These are phyloP conservation scores for Premnoplex brunnescens DNA, from an alignment of 2,797 vertebrate species.

Conservation along the genomic window DNA sequence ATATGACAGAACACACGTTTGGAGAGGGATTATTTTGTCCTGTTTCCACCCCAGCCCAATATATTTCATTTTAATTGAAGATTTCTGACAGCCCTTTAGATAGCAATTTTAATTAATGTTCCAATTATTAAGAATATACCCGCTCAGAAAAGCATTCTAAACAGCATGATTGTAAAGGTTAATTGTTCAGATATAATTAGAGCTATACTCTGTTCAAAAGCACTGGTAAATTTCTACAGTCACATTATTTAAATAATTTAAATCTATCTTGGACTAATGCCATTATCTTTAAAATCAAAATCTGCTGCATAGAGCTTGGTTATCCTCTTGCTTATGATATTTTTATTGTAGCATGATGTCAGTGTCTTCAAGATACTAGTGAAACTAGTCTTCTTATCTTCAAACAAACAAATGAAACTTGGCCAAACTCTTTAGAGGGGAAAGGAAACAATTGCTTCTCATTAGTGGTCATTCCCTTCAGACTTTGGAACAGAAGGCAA, in stretches of 20 bases:
- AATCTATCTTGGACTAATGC: background rate
- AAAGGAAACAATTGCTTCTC: background rate
- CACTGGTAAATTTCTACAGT: background rate
- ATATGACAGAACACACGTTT: background rate
- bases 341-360: background rate
- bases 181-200: slow-evolving; percentile 40
- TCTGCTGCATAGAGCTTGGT: background rate
- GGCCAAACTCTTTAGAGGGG: background rate
- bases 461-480: background rate
- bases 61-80: background rate
- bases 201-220: background rate
- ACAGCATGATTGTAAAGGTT: slow-evolving; percentile 1
- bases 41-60: background rate
- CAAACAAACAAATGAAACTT: background rate
- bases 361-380: background rate
- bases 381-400: background rate
- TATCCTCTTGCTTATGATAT: background rate
- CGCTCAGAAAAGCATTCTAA: background rate
- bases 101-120: slow-evolving; percentile 10
- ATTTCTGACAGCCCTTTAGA: background rate
- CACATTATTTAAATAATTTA: background rate
- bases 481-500: slow-evolving; percentile 36
- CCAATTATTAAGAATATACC: background rate
- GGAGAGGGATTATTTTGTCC: background rate
- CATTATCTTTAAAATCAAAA: background rate